Conservation (phyloP, 2,113 vertebrate genomes). For the Pluvianellus socialis region DNA sequence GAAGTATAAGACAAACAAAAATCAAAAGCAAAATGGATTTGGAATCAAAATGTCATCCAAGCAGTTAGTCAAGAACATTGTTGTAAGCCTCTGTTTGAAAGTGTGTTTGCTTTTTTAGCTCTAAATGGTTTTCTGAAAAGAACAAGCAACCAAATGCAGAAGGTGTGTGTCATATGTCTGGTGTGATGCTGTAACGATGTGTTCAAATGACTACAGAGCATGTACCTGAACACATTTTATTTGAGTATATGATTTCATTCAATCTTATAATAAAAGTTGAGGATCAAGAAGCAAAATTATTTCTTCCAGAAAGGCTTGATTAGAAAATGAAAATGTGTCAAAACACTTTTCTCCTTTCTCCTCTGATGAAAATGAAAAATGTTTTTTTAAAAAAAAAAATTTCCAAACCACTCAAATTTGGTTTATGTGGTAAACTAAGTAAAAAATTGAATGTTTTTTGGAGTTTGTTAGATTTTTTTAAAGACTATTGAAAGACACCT, state of each 20-base stretch:
- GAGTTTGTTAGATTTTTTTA: not conserved
- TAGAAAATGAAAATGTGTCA: not conserved
- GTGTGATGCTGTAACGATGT: not conserved
- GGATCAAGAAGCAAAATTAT: not conserved
- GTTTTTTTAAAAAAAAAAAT: not conserved
- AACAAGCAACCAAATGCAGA: not conserved
- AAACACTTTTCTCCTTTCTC: not conserved
- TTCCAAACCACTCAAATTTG: not conserved
- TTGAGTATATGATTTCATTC: not conserved
- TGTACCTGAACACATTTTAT: not conserved
- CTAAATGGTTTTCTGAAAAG: not conserved
- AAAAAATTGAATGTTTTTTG: not conserved
- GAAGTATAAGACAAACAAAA: not conserved
- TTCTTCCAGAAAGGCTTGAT: not conserved
- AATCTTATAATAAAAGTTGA: not conserved
- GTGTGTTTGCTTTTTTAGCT: not conserved
- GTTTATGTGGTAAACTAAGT: not conserved
- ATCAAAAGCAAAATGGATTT: not conserved
- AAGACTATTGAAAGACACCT: not conserved
- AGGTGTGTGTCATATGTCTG: not conserved
- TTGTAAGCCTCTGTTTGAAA: not conserved
- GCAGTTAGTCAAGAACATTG: not conserved
- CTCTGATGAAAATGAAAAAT: not conserved
- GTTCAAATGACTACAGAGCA: not conserved
- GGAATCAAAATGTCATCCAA: not conserved